These are phyloP conservation scores for Cheilinus undulatus DNA, from an alignment of 2,113 vertebrate species.

Conservation along the genomic window DNA sequence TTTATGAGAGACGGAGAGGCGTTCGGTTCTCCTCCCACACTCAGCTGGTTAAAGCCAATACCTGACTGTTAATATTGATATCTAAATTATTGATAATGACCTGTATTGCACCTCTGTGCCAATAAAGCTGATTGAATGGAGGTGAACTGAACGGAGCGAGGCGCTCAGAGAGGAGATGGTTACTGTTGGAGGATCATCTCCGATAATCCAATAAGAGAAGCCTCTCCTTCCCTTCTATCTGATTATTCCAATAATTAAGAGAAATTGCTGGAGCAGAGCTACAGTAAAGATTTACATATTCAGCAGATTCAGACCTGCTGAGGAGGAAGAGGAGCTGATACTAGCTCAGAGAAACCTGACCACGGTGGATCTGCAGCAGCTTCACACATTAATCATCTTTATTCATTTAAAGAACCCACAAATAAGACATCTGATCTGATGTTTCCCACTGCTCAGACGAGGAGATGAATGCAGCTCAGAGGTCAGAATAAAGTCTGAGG, in stretches of 20 bases:
- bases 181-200: constrained; percentile 53
- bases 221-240: constrained; percentile 71
- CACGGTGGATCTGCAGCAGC: background rate
- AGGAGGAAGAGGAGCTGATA: constrained; percentile 10
- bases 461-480: too few species aligned
- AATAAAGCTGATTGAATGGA: constrained; percentile 59
- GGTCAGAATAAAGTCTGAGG: too few species aligned
- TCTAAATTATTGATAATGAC: constrained; percentile 50
- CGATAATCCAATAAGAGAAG: constrained; percentile 78
- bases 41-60: background rate
- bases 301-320: constrained; percentile 48
- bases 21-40: background rate
- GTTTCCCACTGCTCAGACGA: background rate
- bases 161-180: constrained; percentile 46
- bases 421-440: background rate
- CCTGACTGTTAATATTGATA: constrained; percentile 18
- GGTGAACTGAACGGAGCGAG: constrained; percentile 42
- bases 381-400: background rate
- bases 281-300: constrained; percentile 80
- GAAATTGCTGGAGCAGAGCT: constrained; percentile 70
- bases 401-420: background rate
- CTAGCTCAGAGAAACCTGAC: constrained; percentile 11
- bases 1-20: too few species aligned
- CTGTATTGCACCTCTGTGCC: constrained; percentile 30
- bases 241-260: constrained; percentile 83